Conservation (phyloP, 2,888 invertebrate species). For the Ormyrus pomaceus region DNA sequence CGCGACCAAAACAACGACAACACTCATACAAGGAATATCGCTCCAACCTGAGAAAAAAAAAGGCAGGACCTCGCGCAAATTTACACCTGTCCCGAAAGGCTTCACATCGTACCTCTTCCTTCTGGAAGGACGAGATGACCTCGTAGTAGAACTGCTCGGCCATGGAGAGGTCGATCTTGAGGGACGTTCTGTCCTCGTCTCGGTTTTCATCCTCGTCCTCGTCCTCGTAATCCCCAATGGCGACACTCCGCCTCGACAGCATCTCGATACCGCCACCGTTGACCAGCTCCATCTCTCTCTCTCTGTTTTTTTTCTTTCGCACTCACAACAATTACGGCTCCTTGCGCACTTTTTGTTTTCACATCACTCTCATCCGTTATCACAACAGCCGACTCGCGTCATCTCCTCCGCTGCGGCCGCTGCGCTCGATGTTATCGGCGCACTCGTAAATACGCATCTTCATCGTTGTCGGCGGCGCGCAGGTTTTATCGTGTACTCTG, state of each 20-base stretch:
- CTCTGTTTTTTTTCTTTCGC: constrained; percentile 9
- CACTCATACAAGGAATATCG: too few relatives aligned
- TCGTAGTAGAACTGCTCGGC: constrained; percentile 74
- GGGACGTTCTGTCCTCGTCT: constrained; percentile 66
- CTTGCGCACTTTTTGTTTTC: not conserved
- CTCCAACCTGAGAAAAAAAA: not conserved
- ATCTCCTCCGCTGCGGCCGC: not conserved
- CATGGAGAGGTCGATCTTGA: constrained; percentile 72
- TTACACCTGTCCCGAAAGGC: not conserved
- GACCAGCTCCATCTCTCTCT: constrained; percentile 68
- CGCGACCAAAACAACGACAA: too few relatives aligned
- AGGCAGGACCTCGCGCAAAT: not conserved
- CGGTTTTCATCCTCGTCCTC: constrained; percentile 62
- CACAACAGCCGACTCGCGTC: not conserved
- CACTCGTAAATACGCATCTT: constrained; percentile 21
- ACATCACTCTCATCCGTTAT: constrained; percentile 16
- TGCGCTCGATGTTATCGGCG: constrained; percentile 3
- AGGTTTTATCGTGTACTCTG: not conserved
- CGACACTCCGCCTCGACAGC: constrained; percentile 70
- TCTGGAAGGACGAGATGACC: constrained; percentile 73
- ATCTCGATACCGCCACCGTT: constrained; percentile 72
- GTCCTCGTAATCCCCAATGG: constrained; percentile 69
- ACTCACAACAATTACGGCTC: not conserved
- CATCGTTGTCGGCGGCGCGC: constrained; percentile 13
- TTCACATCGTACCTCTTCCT: constrained; percentile 70